Evolutionary conservation across 2,797 vertebrate species (phyloP), one percentile per base, ranked within the genome.

Genomic region (Pangasius krempfi): DNA sequence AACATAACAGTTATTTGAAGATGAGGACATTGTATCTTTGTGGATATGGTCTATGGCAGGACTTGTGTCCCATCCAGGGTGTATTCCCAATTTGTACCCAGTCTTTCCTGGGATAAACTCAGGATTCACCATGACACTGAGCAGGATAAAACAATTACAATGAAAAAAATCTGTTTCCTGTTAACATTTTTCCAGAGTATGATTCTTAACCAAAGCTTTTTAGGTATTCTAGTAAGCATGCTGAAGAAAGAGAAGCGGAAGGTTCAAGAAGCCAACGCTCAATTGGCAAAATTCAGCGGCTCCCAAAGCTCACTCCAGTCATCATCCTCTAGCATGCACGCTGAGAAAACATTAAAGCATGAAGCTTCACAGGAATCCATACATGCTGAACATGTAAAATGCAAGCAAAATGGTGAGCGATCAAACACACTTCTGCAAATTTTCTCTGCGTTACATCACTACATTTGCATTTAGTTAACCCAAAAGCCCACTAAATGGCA

Each of bases 241-340:
- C 91, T 99, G 89, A 98, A 98, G 94, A 98, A 96, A 85, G 97
- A 98, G 92, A 98, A 97, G 93, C 97, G 94, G 92, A 96, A 94
- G 92, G 88, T 93, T 8, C 96, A 93, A 86, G 96, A 97, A 88
- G 92, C 92, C 79, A 87, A 94, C 30, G 91, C 92, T n/a, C 94
- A 94, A 50, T 89, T 96, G 27, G 88, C 90, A 27, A 84, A 84
- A 68, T 25, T 90, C 76, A 70, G 90, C 80, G 81, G 2, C 6
- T 84, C 88, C 78, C 85, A 94, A 70, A 93, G 37, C 33, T 81
- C 92, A 22, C 40, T 66, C 1, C 85, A 5, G 76, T 86, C 47
- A 14, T 52, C 50, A 14, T 56, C 64, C 50, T 50, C 94, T 79
- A 25, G 22, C 33, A 4, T 92, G 89, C 73, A 84, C n/a, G 37